These are phyloP conservation scores for Fregetta grallaria DNA, from an alignment of 2,113 vertebrate species.

Conservation along the genomic window DNA sequence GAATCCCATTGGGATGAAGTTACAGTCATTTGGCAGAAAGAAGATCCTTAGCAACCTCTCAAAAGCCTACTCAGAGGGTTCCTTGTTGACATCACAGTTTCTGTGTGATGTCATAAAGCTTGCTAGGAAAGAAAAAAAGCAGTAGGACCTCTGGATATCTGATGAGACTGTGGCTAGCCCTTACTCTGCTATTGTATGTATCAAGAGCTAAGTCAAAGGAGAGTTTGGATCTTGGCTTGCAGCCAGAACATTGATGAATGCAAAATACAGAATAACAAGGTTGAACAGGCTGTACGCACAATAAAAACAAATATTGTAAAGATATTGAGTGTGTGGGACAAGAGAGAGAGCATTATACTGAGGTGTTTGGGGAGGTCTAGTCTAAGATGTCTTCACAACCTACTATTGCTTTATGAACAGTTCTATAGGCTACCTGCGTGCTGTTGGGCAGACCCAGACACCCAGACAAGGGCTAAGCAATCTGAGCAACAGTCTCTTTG, in stretches of 20 bases:
- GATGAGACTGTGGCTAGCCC: not conserved
- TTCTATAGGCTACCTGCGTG: not conserved
- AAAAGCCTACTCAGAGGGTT: conserved; percentile 35
- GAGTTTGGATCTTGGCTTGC: not conserved
- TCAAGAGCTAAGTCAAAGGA: not conserved
- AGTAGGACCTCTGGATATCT: not conserved
- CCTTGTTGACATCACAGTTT: conserved; percentile 33
- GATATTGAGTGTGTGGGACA: not conserved
- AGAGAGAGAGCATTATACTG: not conserved
- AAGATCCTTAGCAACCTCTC: conserved; percentile 22
- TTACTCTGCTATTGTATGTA: not conserved
- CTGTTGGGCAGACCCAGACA: not conserved
- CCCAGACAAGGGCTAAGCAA: not conserved
- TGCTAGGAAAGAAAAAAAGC: not conserved
- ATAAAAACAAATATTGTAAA: not conserved
- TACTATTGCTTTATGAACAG: not conserved
- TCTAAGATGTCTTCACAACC: not conserved
- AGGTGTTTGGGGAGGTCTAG: not conserved
- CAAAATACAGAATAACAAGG: not conserved
- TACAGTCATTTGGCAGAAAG: conserved; percentile 46
- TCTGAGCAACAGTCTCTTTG: not conserved
- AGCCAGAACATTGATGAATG: not conserved
- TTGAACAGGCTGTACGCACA: not conserved
- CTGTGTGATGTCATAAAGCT: conserved; percentile 26
- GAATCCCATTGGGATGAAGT: conserved; percentile 45